Percentiles rank a stretch among this genome's conserved stretches.
phyloP scores from a whole-genome alignment of 2,888 invertebrate genomes.

The Heliothis peltigera region DNA sequence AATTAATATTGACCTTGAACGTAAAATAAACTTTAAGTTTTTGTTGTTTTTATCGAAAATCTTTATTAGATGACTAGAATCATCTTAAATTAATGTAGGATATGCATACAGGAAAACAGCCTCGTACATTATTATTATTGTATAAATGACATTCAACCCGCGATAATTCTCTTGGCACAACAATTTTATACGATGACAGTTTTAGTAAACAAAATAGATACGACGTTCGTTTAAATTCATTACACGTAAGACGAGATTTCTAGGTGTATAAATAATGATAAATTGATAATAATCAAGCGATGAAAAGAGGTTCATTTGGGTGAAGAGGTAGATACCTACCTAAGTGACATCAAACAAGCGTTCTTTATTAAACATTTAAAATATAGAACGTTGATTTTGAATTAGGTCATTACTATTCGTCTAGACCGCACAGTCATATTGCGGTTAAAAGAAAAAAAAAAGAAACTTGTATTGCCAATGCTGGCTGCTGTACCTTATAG shows the following conservation, averaged over 20 bases:
- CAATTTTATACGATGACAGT: conserved; percentile 26
- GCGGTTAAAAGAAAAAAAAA: conserved; percentile 32
- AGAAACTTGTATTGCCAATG: conserved; percentile 13
- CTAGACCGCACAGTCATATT: conserved; percentile 34
- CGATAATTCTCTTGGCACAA: conserved; percentile 19
- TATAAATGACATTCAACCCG: too few relatives aligned
- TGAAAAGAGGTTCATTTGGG: conserved; percentile 53
- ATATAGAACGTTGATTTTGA: conserved; percentile 6
- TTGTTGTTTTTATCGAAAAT: too few relatives aligned
- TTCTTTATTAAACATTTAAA: conserved; percentile 35
- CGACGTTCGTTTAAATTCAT: conserved; percentile 28
- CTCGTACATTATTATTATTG: background rate
- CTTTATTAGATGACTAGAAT: too few relatives aligned
- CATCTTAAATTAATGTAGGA: too few relatives aligned
- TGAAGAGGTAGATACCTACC: too few relatives aligned
- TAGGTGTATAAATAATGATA: conserved; percentile 34
- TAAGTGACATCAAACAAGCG: conserved; percentile 18
- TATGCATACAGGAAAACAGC: too few relatives aligned
- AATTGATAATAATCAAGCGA: conserved; percentile 43
- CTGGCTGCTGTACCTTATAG: conserved; percentile 9
- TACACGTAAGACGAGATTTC: conserved; percentile 23
- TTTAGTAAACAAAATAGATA: conserved; percentile 44
- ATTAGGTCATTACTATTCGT: conserved; percentile 34
- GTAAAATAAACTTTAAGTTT: background rate
- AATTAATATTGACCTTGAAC: conserved; percentile 14